A percentile compares a stretch with the other conserved stretches of the same genome.
phyloP scores from a whole-genome alignment of 1,140 invertebrate species.

The Drosophila chauvacae region DNA sequence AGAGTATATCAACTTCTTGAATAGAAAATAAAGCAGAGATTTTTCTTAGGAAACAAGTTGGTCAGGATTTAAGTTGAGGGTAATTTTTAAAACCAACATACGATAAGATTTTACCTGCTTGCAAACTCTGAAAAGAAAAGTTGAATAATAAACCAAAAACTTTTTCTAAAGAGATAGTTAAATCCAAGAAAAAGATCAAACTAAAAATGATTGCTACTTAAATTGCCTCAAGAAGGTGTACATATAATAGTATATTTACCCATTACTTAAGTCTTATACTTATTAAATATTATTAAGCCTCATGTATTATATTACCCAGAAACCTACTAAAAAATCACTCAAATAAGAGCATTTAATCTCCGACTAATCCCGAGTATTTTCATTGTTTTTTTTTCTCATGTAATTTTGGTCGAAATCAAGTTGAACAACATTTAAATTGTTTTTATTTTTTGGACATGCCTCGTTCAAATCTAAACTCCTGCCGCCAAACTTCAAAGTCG shows the following conservation, averaged over 20 bases:
- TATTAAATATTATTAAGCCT: neutral
- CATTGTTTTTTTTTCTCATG: neutral
- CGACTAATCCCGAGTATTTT: neutral
- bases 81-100: neutral
- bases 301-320: neutral
- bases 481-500: slow-evolving; percentile 52
- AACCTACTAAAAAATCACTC: neutral
- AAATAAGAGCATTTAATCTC: slow-evolving; percentile 21
- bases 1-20: neutral
- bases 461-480: slow-evolving; percentile 48
- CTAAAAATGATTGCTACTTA: neutral
- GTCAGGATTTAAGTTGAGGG: slow-evolving; percentile 1
- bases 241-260: neutral
- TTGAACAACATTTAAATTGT: slow-evolving; percentile 41
- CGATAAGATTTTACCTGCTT: neutral
- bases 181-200: no score
- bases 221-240: neutral
- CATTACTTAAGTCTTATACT: neutral
- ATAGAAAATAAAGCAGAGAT: neutral
- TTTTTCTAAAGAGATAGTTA: neutral
- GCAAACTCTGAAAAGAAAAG: neutral
- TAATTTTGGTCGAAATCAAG: slow-evolving; percentile 19
- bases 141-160: neutral
- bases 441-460: slow-evolving; percentile 44
- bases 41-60: slow-evolving; percentile 10